These are phyloP conservation scores for Anthoptus insignis DNA, from an alignment of 2,888 invertebrate species.

Conservation along the genomic window DNA sequence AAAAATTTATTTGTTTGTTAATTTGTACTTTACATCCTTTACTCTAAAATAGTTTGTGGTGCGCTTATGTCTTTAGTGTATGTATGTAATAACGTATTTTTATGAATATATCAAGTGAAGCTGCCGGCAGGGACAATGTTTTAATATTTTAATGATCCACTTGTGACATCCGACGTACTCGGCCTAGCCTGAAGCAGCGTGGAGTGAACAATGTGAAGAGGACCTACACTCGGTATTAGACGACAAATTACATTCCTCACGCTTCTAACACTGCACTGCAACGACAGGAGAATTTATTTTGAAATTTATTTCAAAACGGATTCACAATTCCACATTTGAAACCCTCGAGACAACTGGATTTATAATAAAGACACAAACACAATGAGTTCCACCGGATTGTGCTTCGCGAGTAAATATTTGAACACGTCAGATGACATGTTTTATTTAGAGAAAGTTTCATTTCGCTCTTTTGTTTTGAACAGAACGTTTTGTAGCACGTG, in stretches of 20 bases:
- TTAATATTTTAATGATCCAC: not conserved
- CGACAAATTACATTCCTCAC: not conserved
- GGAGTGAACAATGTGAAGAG: not conserved
- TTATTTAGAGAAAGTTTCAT: constrained; percentile 19
- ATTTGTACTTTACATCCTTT: no score
- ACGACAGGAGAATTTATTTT: constrained; percentile 6
- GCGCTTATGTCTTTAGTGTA: no score
- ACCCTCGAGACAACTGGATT: constrained; percentile 18
- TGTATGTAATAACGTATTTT: no score
- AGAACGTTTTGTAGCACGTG: not conserved
- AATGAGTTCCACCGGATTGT: constrained; percentile 10
- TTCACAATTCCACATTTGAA: constrained; percentile 13
- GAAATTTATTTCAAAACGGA: constrained; percentile 8
- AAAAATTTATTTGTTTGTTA: no score
- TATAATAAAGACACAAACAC: constrained; percentile 18
- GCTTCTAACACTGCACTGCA: not conserved
- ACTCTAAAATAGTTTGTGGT: no score
- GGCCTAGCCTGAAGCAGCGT: no score
- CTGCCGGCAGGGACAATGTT: not conserved
- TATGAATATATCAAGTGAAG: no score
- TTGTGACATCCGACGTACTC: not conserved
- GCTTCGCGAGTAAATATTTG: constrained; percentile 11
- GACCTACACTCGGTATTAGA: not conserved
- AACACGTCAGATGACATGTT: constrained; percentile 10
- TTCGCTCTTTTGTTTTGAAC: not conserved